Percentiles rank a stretch among this genome's conserved stretches.
Conservation (phyloP, 1,140 invertebrate species). For the Limonius californicus region DNA sequence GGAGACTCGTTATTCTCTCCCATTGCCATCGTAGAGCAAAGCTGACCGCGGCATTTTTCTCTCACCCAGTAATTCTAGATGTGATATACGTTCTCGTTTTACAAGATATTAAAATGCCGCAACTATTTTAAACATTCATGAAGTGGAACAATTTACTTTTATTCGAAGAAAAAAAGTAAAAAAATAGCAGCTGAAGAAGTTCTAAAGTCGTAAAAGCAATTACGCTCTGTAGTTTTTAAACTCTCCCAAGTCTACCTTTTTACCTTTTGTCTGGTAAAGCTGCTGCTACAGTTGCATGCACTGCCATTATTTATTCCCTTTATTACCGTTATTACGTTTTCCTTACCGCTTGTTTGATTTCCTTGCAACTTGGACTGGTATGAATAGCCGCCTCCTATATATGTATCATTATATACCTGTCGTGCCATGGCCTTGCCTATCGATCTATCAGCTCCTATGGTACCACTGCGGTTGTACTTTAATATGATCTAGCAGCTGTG, state of each 20-base stretch:
- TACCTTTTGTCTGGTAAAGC: neutral
- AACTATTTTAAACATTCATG: slow-evolving; percentile 1
- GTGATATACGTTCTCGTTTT: slow-evolving; percentile 1
- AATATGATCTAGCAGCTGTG: no score
- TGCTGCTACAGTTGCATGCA: neutral
- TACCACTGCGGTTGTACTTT: no score
- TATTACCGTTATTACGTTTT: neutral
- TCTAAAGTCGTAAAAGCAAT: slow-evolving; percentile 1
- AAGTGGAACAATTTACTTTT: slow-evolving; percentile 1
- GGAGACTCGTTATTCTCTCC: neutral
- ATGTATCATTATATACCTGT: no score
- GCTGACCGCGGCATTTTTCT: neutral
- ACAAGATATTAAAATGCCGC: slow-evolving; percentile 1
- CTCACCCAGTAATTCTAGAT: neutral
- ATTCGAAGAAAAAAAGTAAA: neutral
- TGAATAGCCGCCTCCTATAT: neutral
- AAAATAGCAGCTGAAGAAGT: neutral
- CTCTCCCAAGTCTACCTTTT: neutral
- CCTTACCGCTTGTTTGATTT: neutral
- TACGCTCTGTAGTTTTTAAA: neutral
- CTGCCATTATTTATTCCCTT: neutral
- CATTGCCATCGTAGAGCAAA: neutral
- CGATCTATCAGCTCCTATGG: no score
- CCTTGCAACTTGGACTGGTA: neutral
- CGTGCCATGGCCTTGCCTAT: no score